Evolutionary conservation across 2,797 vertebrate genomes (phyloP).

Genomic region (Chelmon rostratus): DNA sequence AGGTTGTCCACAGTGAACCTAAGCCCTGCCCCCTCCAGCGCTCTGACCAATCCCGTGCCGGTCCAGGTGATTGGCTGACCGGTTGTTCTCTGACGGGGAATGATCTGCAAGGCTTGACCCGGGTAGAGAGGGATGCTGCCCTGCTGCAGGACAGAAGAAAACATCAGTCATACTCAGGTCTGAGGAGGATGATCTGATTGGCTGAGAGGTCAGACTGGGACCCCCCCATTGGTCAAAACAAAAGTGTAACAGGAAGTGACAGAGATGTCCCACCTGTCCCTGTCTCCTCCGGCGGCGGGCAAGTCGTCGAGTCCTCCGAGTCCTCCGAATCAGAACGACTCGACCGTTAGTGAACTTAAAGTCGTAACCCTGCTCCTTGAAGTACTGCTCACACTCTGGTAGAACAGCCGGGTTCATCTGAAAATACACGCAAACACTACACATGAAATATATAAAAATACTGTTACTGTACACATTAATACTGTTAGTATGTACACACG

Average conservation of each 20-base stretch:
- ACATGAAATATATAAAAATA: background rate
- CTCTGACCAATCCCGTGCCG: conserved; percentile 86
- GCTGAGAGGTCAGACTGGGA: background rate
- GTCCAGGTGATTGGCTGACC: conserved; percentile 85
- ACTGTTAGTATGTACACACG: background rate
- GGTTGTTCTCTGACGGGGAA: conserved; percentile 80
- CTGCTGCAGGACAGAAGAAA: conserved; percentile 55
- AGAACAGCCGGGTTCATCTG: conserved; percentile 80
- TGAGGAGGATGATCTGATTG: background rate
- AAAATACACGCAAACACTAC: background rate
- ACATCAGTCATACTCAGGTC: background rate
- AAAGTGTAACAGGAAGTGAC: background rate
- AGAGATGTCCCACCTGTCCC: conserved; percentile 54
- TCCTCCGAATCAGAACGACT: conserved; percentile 84
- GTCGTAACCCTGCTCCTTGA: conserved; percentile 87
- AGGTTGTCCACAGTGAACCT: conserved; percentile 88
- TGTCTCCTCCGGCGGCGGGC: conserved; percentile 61
- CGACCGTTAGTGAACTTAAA: conserved; percentile 86
- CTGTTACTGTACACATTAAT: background rate
- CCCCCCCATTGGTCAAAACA: background rate
- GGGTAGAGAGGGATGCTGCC: conserved; percentile 68
- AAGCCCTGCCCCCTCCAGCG: conserved; percentile 85
- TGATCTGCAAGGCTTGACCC: conserved; percentile 68
- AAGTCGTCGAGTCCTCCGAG: conserved; percentile 78
- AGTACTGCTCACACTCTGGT: conserved; percentile 89